Conservation (phyloP, 2,113 vertebrate genomes). For the Boleophthalmus pectinirostris region DNA sequence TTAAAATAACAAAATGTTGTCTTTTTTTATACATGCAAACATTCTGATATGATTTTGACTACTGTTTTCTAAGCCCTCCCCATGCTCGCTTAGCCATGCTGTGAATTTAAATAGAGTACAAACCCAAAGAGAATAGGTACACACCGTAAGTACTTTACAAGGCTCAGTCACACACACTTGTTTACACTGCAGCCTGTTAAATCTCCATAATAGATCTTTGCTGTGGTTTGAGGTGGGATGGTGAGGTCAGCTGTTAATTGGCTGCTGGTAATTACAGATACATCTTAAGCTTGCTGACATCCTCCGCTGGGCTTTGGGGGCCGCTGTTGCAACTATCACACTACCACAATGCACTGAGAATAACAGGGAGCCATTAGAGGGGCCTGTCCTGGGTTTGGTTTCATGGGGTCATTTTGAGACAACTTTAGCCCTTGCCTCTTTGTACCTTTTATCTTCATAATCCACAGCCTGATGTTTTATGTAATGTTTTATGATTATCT, state of each 20-base stretch:
- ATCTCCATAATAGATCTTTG: slow-evolving; percentile 77
- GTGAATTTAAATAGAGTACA: slow-evolving; percentile 44
- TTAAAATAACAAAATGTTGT: too few relatives aligned
- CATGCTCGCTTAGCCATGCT: background rate
- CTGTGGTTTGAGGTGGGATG: slow-evolving; percentile 63
- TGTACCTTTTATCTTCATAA: background rate
- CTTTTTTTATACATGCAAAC: background rate
- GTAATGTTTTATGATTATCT: background rate
- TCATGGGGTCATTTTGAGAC: background rate
- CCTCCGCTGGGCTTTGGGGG: slow-evolving; percentile 56
- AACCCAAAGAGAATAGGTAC: slow-evolving; percentile 28
- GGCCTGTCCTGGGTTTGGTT: background rate
- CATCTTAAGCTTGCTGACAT: slow-evolving; percentile 64
- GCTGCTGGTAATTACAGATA: slow-evolving; percentile 72
- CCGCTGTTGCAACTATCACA: slow-evolving; percentile 45
- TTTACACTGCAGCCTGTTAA: slow-evolving; percentile 61
- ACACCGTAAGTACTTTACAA: slow-evolving; percentile 36
- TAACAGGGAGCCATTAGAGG: slow-evolving; percentile 5
- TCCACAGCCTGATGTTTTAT: background rate
- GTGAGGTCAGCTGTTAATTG: slow-evolving; percentile 73
- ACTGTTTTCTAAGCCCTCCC: background rate
- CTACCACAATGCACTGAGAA: slow-evolving; percentile 40
- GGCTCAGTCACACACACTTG: slow-evolving; percentile 52
- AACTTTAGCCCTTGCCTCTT: background rate
- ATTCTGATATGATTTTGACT: background rate